Conservation (phyloP, 2,888 invertebrate species). For the Idaea biselata region DNA sequence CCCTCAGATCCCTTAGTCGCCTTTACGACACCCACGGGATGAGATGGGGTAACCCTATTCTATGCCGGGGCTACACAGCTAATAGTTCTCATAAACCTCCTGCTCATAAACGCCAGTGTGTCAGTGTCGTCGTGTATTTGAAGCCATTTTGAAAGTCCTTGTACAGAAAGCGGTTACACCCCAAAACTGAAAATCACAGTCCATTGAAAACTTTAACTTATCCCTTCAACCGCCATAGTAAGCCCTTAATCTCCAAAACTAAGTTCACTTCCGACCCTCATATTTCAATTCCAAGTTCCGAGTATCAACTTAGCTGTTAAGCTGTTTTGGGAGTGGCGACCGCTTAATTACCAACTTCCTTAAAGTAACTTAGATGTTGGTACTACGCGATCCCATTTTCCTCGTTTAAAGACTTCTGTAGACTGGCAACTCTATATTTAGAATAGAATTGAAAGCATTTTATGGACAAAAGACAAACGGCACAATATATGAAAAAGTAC, state of each 20-base stretch:
- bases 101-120: no score
- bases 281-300: not conserved
- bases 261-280: not conserved
- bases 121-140: no score
- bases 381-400: not conserved
- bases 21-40: no score
- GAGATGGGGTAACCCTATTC: no score
- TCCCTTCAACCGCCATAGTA: not conserved
- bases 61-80: no score
- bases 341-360: constrained; percentile 37
- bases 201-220: not conserved
- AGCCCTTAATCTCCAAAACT: not conserved
- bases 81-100: no score
- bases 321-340: constrained; percentile 26
- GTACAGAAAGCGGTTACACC: not conserved
- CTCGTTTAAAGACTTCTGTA: not conserved
- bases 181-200: not conserved
- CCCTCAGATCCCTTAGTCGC: no score
- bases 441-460: no score
- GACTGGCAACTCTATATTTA: not conserved
- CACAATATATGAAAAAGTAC: no score
- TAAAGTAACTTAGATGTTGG: constrained; percentile 13
- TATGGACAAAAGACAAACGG: no score
- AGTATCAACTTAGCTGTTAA: not conserved
- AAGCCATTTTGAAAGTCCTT: no score